Evolutionary conservation across 1,140 invertebrate species (phyloP), one percentile per base, ranked within the genome.

Genomic region (Saccostrea glomerata): DNA sequence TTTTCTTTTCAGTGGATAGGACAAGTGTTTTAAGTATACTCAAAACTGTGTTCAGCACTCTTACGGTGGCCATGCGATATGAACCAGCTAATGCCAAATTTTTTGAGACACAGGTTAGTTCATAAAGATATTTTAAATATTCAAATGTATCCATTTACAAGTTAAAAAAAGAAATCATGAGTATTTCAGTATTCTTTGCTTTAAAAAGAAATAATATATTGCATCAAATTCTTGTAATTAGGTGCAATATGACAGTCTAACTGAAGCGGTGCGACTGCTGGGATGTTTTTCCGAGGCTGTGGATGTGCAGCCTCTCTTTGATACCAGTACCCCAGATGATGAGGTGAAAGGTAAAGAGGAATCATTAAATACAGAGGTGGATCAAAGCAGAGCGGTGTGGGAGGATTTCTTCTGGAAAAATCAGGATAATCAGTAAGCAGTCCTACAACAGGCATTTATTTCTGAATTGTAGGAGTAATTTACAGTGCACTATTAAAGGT

Each of bases 21-120:
- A 58, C 89, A 58, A 93, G 94, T 66, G 90, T 95, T 20, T 90
- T 96, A 47, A 91, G 90, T 25, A 94, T 96, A 91, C 90, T 99
- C 86, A 97, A 98, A 90, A 97, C 98, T 47, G 98, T 99, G 25
- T 99, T 99, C 95, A 98, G 98, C 94, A 99, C 98, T 0, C 96
- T 99, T 82, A 98, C 98, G 89, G 98, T 98, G 4, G 98, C 98
- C 4, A 99, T 99, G 98, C 96, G 99, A 92, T 99, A 99, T 95
- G 99, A 99, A 95, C 99, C 99, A 2, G 98, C 98, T 3, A 99
- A 99, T 96, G 99, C 99, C 0, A 99, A 99, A 94, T 99, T 99
- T 95, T 99, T 99, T 96, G 97, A 98, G 93, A 97, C 98, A 87
- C 98, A 99, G 96, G 97, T 98, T 94, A 94, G 94, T 93, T 70